These are phyloP conservation scores for Otocyon megalotis DNA, from an alignment of 2,113 vertebrate genomes.

Conservation along the genomic window DNA sequence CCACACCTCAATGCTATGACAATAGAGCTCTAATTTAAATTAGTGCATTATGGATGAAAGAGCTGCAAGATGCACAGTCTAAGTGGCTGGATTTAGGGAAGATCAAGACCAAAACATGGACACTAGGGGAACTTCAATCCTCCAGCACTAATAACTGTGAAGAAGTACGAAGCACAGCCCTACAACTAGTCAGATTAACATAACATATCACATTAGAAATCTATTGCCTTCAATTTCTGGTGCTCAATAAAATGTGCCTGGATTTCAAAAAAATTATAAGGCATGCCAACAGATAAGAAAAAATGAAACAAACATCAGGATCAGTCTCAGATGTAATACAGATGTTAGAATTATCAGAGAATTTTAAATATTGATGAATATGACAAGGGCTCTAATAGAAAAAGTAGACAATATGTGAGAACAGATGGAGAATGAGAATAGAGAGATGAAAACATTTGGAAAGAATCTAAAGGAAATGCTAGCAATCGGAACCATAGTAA, in stretches of 20 bases:
- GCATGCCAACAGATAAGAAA: background rate
- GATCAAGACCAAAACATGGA: background rate
- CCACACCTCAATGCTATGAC: too few relatives aligned
- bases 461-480: background rate
- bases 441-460: background rate
- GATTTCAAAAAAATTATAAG: background rate
- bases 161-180: background rate
- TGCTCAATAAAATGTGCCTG: background rate
- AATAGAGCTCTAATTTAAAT: background rate
- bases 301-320: background rate
- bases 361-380: background rate
- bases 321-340: background rate
- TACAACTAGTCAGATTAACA: background rate
- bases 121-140: background rate
- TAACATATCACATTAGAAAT: background rate
- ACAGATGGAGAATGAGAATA: background rate
- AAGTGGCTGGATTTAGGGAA: background rate
- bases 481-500: background rate
- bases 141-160: too few relatives aligned
- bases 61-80: background rate
- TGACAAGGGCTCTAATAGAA: background rate
- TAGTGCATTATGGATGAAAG: background rate
- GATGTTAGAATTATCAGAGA: background rate
- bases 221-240: background rate
- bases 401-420: background rate